Evolutionary conservation across 1,140 invertebrate genomes (phyloP).

Genomic region (Drosophila ogumai): DNA sequence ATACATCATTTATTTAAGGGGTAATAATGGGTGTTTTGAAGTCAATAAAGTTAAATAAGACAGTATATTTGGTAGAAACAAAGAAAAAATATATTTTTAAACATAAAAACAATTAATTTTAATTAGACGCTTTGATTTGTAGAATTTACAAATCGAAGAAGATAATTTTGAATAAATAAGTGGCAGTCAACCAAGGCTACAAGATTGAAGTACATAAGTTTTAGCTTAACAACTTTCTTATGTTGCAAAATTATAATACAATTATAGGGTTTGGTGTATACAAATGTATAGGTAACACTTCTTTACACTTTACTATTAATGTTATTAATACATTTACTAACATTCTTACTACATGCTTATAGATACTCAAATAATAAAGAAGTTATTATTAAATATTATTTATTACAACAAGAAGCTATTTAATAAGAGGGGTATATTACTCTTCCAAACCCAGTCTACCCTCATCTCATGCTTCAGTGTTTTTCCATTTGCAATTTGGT

Average conservation of each 20-base stretch:
- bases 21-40: conserved; percentile 6
- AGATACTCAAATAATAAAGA: neutral
- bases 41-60: neutral
- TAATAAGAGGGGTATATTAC: neutral
- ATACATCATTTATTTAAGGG: conserved; percentile 1
- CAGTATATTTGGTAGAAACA: neutral
- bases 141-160: neutral
- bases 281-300: neutral
- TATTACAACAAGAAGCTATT: neutral
- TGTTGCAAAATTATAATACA: neutral
- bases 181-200: neutral
- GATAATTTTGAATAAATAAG: neutral
- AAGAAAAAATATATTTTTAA: neutral
- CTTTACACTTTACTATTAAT: neutral
- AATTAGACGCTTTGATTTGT: neutral
- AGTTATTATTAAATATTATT: neutral
- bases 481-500: conserved; percentile 56
- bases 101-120: neutral
- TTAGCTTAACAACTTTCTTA: neutral
- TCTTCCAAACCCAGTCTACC: neutral
- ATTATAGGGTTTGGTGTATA: neutral
- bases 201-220: neutral
- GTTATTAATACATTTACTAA: neutral
- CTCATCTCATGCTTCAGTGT: conserved; percentile 8
- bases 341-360: neutral